phyloP scores from a whole-genome alignment of 1,140 invertebrate species.

The Heliothis virescens region DNA sequence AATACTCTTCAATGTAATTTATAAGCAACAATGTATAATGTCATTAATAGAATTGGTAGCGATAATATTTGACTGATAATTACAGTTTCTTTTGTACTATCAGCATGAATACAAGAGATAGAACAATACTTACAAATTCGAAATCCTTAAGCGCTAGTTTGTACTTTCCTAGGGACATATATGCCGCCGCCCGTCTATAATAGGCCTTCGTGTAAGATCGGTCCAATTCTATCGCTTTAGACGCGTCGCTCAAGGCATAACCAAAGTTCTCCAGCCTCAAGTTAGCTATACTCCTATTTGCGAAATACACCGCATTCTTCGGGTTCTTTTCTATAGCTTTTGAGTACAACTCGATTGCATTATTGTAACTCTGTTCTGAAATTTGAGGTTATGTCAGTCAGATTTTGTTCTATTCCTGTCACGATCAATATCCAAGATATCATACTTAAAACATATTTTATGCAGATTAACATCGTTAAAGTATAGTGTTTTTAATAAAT shows the following conservation, averaged over 20 bases:
- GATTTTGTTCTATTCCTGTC: conserved; percentile 54
- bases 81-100: too few species aligned
- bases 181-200: conserved; percentile 97
- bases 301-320: conserved; percentile 94
- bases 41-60: too few species aligned
- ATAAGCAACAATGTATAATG: too few species aligned
- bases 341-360: conserved; percentile 96
- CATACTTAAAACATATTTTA: neutral
- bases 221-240: conserved; percentile 96
- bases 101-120: too few species aligned
- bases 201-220: conserved; percentile 97
- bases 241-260: conserved; percentile 96
- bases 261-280: conserved; percentile 97
- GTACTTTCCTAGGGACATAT: conserved; percentile 99
- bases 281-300: conserved; percentile 98
- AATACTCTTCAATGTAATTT: too few species aligned
- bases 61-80: too few species aligned
- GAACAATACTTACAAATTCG: conserved; percentile 92
- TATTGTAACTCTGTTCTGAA: conserved; percentile 95
- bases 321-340: conserved; percentile 96
- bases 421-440: conserved; percentile 52
- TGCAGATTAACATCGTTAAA: neutral
- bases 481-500: neutral
- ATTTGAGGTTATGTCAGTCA: conserved; percentile 75
- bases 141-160: conserved; percentile 98